These are phyloP conservation scores for Aproaerema taeniolella DNA, from an alignment of 2,888 invertebrate genomes.

Conservation along the genomic window DNA sequence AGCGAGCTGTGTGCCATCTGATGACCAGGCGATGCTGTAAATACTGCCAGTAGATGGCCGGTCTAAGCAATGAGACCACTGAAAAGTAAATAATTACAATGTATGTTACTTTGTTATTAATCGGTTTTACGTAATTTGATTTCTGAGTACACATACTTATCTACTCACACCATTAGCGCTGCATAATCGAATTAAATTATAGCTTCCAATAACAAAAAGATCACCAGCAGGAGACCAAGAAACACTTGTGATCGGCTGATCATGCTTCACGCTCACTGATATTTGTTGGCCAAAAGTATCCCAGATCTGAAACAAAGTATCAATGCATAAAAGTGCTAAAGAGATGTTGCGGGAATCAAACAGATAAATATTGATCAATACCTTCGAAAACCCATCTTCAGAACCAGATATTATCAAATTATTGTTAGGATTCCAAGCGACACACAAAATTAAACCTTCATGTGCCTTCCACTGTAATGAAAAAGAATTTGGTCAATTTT, in stretches of 20 bases:
- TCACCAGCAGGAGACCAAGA: constrained; percentile 96
- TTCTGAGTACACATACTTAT: too few species aligned
- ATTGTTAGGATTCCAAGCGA: constrained; percentile 96
- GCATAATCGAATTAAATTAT: constrained; percentile 93
- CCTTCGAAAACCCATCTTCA: constrained; percentile 94
- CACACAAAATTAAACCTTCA: constrained; percentile 92
- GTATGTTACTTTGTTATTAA: too few species aligned
- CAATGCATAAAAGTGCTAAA: constrained; percentile 6
- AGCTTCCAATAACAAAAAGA: constrained; percentile 94
- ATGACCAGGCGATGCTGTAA: constrained; percentile 94
- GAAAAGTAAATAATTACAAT: constrained; percentile 9
- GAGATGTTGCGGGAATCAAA: neutral
- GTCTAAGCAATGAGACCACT: constrained; percentile 97
- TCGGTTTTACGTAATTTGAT: too few species aligned
- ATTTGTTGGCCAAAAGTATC: constrained; percentile 93
- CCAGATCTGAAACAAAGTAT: constrained; percentile 89
- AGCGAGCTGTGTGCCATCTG: constrained; percentile 96
- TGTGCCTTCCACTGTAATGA: constrained; percentile 94
- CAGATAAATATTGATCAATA: constrained; percentile 32
- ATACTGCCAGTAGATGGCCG: constrained; percentile 93
- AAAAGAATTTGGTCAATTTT: constrained; percentile 4
- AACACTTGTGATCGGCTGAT: constrained; percentile 93
- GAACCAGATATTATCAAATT: constrained; percentile 96
- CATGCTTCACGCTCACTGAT: constrained; percentile 89
- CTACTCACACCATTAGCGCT: constrained; percentile 91